Evolutionary conservation across 2,888 invertebrate species (phyloP).

Genomic region (Drosophila siamana): DNA sequence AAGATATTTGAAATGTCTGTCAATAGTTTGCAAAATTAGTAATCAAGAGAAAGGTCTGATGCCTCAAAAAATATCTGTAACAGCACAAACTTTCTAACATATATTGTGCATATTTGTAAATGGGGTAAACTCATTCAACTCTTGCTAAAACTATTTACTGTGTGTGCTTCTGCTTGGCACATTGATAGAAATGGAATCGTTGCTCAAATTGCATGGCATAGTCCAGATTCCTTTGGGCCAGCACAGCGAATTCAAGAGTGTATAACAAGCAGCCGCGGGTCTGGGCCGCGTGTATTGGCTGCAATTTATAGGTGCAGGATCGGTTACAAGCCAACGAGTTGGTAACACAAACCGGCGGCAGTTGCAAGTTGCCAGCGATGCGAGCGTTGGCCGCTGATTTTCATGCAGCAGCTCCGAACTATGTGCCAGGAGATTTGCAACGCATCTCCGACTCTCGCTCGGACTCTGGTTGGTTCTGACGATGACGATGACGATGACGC

Average conservation of each 20-base stretch:
- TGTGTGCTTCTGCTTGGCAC: background rate
- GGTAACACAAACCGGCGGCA: conserved; percentile 78
- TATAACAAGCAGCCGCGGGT: conserved; percentile 77
- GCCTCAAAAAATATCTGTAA: background rate
- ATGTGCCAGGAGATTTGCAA: conserved; percentile 50
- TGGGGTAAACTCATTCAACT: background rate
- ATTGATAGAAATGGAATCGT: background rate
- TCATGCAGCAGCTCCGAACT: conserved; percentile 23
- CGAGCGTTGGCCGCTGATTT: conserved; percentile 55
- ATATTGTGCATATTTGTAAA: background rate
- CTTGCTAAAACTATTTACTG: background rate
- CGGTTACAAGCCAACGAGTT: conserved; percentile 78
- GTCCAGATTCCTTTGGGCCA: conserved; percentile 23
- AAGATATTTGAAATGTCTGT: background rate
- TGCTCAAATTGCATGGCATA: conserved; percentile 22
- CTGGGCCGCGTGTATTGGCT: conserved; percentile 68
- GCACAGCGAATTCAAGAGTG: conserved; percentile 29
- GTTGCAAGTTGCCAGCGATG: conserved; percentile 57
- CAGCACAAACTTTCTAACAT: background rate
- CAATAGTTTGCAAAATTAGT: background rate
- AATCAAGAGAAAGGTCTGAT: background rate
- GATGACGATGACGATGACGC: background rate
- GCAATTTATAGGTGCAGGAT: conserved; percentile 79
- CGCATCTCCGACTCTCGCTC: conserved; percentile 46
- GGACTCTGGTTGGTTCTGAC: conserved; percentile 4